Evolutionary conservation across 2,888 invertebrate genomes (phyloP), one percentile per base, ranked within the genome.

Genomic region (Aleiodes testaceus): DNA sequence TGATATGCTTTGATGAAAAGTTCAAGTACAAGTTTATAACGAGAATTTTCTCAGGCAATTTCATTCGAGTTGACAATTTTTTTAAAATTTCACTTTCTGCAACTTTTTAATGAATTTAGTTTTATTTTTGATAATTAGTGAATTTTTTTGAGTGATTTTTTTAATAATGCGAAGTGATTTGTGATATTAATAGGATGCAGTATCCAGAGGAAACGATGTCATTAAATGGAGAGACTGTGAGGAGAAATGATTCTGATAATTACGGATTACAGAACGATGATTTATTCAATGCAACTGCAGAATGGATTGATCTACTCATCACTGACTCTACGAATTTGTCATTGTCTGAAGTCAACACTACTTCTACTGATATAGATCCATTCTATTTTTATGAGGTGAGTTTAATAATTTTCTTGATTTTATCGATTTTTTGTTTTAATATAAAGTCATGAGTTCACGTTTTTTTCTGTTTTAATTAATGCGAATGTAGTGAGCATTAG

Each of bases 371-470:
- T 78, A 87, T 88, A 76, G 88, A 88, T 78, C 87, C 86, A 1
- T 88, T 88, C 81, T 88, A 87, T 82, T 88, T 88, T 78, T 88
- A 88, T 78, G 85, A 88, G 87, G 88, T 88, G 73, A 79, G 85
- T 80, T 59, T 12, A 2, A 26, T 5, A 26, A 26, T 5, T 26
- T 2, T 26, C 3, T 26, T 5, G 5, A 26, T 26, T 26, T 26
- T 26, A 5, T 26, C 3, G 26, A 5, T 26, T 26, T 26, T 26
- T 2, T 26, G 2, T 22, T 22, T 22, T 22, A 22, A 4, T 22
- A 22, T 3, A 22, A 4, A 22, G 22, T 2, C 22, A 4, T 22
- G 22, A 22, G 22, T 22, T 2, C 22, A 22, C 45, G 22, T 14
- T 12, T n/a, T 18, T 47, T n/a, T 44, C 20, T 26, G 16, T 49